Percentiles rank a stretch among this genome's conserved stretches.
Conservation (phyloP, 2,888 invertebrate genomes). For the Tineola bisselliella region DNA sequence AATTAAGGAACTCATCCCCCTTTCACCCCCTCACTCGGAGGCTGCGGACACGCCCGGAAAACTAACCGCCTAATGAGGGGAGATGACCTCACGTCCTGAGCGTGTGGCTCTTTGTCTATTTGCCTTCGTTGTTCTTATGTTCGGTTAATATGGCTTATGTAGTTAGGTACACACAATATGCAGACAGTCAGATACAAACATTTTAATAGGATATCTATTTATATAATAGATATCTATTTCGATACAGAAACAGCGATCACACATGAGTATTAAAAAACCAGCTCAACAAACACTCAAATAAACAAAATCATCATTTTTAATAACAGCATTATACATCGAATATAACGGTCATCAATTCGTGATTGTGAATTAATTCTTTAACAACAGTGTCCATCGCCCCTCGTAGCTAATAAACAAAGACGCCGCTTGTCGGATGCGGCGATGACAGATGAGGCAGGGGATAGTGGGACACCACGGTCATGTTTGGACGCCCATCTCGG, state of each 20-base stretch:
- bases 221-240: too few relatives aligned
- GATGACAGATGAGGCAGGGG: slow-evolving; percentile 38
- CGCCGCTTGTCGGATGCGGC: slow-evolving; percentile 34
- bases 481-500: slow-evolving; percentile 7
- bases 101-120: slow-evolving; percentile 51
- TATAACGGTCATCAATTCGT: background rate
- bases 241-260: background rate
- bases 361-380: background rate
- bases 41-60: slow-evolving; percentile 68
- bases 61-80: slow-evolving; percentile 69
- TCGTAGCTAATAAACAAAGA: slow-evolving; percentile 22
- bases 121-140: slow-evolving; percentile 22
- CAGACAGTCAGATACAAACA: background rate
- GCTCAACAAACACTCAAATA: too few relatives aligned
- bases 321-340: background rate
- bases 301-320: background rate
- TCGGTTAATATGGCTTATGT: slow-evolving; percentile 1
- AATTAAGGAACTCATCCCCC: slow-evolving; percentile 61
- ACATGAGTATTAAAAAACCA: background rate
- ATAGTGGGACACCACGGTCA: background rate
- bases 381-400: background rate
- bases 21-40: slow-evolving; percentile 42
- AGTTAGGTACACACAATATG: background rate
- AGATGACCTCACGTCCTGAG: slow-evolving; percentile 64
- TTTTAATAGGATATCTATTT: background rate